Evolutionary conservation across 1,140 invertebrate species (phyloP).

Genomic region (Drosophila kepulauana): DNA sequence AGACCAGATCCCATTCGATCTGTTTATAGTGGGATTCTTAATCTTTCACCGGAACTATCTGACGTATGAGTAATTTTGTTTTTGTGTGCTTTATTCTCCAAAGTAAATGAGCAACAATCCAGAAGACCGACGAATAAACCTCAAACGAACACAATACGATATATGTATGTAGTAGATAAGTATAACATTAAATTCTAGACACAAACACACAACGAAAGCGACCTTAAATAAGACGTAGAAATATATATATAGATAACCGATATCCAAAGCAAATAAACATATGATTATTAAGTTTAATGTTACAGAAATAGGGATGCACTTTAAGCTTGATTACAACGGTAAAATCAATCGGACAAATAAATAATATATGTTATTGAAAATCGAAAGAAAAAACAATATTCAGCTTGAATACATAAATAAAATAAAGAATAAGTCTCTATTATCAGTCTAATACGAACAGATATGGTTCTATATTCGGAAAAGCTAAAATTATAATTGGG

Average conservation of each 20-base stretch:
- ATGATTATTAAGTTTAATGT: neutral
- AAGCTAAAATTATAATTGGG: too few relatives aligned
- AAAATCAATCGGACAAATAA: too few relatives aligned
- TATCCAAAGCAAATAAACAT: neutral
- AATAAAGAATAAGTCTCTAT: too few relatives aligned
- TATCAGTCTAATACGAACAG: too few relatives aligned
- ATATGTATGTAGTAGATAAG: neutral
- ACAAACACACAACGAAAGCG: conserved; percentile 44
- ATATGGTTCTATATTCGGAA: too few relatives aligned
- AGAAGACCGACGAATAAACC: conserved; percentile 59
- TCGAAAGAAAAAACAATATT: too few relatives aligned
- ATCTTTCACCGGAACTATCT: conserved; percentile 39
- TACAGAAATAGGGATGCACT: too few relatives aligned
- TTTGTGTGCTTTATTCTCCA: conserved; percentile 73
- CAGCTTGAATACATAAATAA: too few relatives aligned
- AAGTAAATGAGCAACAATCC: conserved; percentile 72
- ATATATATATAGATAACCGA: conserved; percentile 41
- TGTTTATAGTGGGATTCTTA: conserved; percentile 58
- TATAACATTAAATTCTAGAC: conserved; percentile 27
- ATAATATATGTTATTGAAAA: too few relatives aligned
- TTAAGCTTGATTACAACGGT: neutral
- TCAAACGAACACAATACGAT: conserved; percentile 69
- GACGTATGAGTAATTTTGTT: conserved; percentile 46
- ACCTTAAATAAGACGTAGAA: conserved; percentile 30
- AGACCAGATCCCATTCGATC: conserved; percentile 59